A percentile compares a stretch with the other conserved stretches of the same genome.
These are phyloP conservation scores for Gavialis gangeticus DNA, from an alignment of 2,113 vertebrate species.

Conservation along the genomic window DNA sequence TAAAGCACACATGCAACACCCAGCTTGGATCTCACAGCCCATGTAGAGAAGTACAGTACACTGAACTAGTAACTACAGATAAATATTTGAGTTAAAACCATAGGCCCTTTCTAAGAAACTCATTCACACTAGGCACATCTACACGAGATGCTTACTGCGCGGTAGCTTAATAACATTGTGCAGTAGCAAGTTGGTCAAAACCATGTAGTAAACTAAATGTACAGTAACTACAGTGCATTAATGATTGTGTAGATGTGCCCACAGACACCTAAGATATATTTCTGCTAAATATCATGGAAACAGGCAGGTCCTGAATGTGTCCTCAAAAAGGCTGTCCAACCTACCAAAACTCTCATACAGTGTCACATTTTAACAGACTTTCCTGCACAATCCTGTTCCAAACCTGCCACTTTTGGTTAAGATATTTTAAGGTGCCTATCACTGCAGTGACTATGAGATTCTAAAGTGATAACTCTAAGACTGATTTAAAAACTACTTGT, in stretches of 20 bases:
- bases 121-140: not conserved
- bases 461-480: not conserved
- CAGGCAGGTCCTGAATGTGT: not conserved
- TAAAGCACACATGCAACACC: not conserved
- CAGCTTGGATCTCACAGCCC: not conserved
- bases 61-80: not conserved
- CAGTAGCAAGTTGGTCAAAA: no score
- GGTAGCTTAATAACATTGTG: no score
- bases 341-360: not conserved
- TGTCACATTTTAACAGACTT: not conserved
- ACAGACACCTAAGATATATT: rapidly evolving
- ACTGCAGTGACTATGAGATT: not conserved
- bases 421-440: not conserved
- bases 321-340: not conserved
- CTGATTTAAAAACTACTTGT: not conserved
- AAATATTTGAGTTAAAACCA: not conserved
- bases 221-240: no score
- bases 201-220: no score
- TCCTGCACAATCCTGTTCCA: not conserved
- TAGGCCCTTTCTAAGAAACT: not conserved
- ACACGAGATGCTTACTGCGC: no score
- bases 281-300: not conserved
- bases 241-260: not conserved
- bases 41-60: no score
- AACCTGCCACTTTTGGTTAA: not conserved